These are phyloP conservation scores for Bombus sylvicola DNA, from an alignment of 1,140 invertebrate genomes.

Conservation along the genomic window DNA sequence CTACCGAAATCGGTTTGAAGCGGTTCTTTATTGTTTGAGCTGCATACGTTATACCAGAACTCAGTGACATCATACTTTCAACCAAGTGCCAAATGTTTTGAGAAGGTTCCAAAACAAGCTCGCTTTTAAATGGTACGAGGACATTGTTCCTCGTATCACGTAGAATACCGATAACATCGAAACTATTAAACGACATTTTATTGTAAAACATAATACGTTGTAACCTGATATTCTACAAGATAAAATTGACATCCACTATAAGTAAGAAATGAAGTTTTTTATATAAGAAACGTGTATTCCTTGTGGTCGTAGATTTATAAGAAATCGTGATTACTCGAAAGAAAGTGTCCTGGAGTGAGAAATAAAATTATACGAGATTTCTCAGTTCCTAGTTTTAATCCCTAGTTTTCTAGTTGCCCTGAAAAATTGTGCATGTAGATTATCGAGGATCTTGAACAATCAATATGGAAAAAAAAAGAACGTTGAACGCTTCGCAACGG, in stretches of 20 bases:
- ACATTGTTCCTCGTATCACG: slow-evolving; percentile 43
- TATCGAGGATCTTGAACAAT: not conserved
- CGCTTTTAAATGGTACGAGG: slow-evolving; percentile 50
- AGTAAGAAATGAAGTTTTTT: no score
- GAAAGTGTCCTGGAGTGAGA: slow-evolving; percentile 9
- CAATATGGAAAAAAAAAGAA: not conserved
- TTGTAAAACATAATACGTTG: not conserved
- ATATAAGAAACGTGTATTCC: not conserved
- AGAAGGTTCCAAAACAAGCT: slow-evolving; percentile 56
- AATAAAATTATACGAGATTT: not conserved
- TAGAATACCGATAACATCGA: not conserved
- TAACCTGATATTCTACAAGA: not conserved
- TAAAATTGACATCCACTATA: no score
- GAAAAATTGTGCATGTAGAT: not conserved
- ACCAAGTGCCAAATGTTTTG: slow-evolving; percentile 56
- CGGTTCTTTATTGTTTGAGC: slow-evolving; percentile 38
- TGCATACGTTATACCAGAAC: slow-evolving; percentile 19
- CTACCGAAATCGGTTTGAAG: slow-evolving; percentile 52
- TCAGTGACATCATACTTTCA: slow-evolving; percentile 51
- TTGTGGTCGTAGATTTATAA: not conserved
- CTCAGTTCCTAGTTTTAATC: not conserved
- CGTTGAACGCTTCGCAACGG: slow-evolving; percentile 27
- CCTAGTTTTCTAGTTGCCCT: not conserved
- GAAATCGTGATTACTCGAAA: not conserved
- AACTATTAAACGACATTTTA: not conserved